Conservation (phyloP, 2,888 invertebrate species). For the Cheiracanthium punctorium region DNA sequence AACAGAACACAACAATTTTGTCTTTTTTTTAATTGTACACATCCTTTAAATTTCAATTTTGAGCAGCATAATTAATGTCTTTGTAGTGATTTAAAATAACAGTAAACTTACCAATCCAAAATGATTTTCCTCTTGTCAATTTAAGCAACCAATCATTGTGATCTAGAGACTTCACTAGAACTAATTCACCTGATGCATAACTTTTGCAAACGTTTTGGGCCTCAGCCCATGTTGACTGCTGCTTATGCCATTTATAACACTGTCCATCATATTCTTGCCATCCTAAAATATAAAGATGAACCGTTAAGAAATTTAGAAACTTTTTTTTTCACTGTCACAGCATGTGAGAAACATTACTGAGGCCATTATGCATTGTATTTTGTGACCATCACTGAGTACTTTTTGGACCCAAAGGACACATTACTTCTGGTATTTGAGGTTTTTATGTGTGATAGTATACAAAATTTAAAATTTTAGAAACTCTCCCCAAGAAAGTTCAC, state of each 20-base stretch:
- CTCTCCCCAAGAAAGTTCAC: too few relatives aligned
- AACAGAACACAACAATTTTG: not conserved
- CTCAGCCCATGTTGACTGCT: constrained; percentile 40
- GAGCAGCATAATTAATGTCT: not conserved
- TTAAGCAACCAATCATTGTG: constrained; percentile 66
- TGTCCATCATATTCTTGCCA: constrained; percentile 55
- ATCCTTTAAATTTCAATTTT: not conserved
- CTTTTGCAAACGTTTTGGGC: constrained; percentile 49
- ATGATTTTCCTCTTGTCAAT: constrained; percentile 48
- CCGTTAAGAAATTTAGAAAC: too few relatives aligned
- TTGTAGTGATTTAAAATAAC: not conserved
- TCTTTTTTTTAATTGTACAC: too few relatives aligned
- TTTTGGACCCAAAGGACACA: too few relatives aligned
- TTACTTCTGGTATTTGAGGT: too few relatives aligned
- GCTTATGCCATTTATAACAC: constrained; percentile 58
- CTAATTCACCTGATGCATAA: constrained; percentile 36
- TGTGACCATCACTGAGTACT: too few relatives aligned
- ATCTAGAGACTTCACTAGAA: constrained; percentile 38
- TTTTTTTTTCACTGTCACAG: too few relatives aligned
- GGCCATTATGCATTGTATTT: too few relatives aligned
- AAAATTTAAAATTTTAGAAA: too few relatives aligned
- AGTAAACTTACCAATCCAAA: constrained; percentile 68
- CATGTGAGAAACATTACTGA: too few relatives aligned
- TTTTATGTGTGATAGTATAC: too few relatives aligned
- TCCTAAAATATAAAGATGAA: constrained; percentile 22